Evolutionary conservation across 1,140 invertebrate genomes (phyloP).

Genomic region (Drosophila pandora): DNA sequence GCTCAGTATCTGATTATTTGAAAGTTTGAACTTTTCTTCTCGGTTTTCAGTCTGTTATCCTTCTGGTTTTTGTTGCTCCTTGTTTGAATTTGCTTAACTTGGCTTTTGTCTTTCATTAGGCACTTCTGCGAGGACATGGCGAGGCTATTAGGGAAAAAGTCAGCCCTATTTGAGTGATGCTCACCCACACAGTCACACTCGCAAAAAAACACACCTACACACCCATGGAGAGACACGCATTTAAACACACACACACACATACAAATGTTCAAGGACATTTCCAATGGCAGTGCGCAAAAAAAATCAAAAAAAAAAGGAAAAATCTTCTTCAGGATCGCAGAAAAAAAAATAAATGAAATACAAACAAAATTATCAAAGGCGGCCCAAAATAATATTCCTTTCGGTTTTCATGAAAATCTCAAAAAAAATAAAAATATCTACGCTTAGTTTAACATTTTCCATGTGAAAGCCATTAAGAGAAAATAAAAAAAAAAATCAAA

Average conservation of each 20-base stretch:
- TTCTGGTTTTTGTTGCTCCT: neutral
- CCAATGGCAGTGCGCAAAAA: conserved; percentile 55
- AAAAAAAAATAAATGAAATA: conserved; percentile 12
- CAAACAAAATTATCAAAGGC: conserved; percentile 36
- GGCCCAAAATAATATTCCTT: conserved; percentile 6
- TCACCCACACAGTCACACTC: conserved; percentile 11
- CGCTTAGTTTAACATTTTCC: conserved; percentile 26
- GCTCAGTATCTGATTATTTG: neutral
- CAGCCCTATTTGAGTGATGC: conserved; percentile 56
- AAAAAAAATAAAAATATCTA: conserved; percentile 1
- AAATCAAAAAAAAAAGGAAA: conserved; percentile 16
- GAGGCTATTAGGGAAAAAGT: conserved; percentile 38
- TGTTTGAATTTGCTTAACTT: conserved; percentile 5
- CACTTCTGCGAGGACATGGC: conserved; percentile 6
- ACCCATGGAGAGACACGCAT: conserved; percentile 10
- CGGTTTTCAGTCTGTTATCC: conserved; percentile 1
- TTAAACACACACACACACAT: conserved; percentile 19
- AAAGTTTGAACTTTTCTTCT: conserved; percentile 26
- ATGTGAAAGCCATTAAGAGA: conserved; percentile 73
- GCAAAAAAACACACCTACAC: conserved; percentile 12
- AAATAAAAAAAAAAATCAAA: neutral
- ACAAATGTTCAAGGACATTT: conserved; percentile 67
- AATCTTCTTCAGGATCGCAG: conserved; percentile 26
- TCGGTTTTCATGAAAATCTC: conserved; percentile 5
- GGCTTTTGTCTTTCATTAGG: neutral